A percentile compares a stretch with the other conserved stretches of the same genome.
These are phyloP conservation scores for Chrysotoxum bicinctum DNA, from an alignment of 2,888 invertebrate species.

Conservation along the genomic window DNA sequence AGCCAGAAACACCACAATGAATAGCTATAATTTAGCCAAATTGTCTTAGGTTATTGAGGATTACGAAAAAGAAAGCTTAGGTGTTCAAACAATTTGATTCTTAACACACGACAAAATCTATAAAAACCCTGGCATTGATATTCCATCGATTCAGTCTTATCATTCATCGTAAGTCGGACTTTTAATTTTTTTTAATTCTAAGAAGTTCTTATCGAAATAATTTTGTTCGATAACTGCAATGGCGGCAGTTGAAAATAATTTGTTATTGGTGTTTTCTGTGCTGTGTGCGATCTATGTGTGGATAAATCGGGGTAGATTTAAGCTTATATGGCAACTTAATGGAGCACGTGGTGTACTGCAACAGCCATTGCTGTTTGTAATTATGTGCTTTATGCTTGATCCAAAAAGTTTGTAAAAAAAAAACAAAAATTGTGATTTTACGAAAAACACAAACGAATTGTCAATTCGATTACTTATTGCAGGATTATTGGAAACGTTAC, in stretches of 20 bases:
- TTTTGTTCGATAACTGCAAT: not conserved
- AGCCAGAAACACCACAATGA: constrained; percentile 5
- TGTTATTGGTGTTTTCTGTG: constrained; percentile 31
- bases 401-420: constrained; percentile 78
- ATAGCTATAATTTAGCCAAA: constrained; percentile 39
- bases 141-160: constrained; percentile 36
- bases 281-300: constrained; percentile 45
- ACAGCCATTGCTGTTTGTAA: constrained; percentile 78
- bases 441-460: constrained; percentile 6
- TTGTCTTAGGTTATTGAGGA: constrained; percentile 61
- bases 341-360: constrained; percentile 78
- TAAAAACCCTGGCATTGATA: constrained; percentile 51
- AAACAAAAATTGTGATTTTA: not conserved
- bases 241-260: constrained; percentile 49
- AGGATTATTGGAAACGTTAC: constrained; percentile 77
- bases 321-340: constrained; percentile 79
- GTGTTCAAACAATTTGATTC: not conserved
- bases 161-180: constrained; percentile 26
- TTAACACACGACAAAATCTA: constrained; percentile 44
- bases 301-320: constrained; percentile 52
- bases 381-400: constrained; percentile 77
- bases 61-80: not conserved
- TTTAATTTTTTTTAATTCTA: not conserved
- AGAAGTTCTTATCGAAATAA: not conserved
- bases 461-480: not conserved